Evolutionary conservation across 2,888 invertebrate genomes (phyloP), one percentile per base, ranked within the genome.

Genomic region (Archips xylosteana): DNA sequence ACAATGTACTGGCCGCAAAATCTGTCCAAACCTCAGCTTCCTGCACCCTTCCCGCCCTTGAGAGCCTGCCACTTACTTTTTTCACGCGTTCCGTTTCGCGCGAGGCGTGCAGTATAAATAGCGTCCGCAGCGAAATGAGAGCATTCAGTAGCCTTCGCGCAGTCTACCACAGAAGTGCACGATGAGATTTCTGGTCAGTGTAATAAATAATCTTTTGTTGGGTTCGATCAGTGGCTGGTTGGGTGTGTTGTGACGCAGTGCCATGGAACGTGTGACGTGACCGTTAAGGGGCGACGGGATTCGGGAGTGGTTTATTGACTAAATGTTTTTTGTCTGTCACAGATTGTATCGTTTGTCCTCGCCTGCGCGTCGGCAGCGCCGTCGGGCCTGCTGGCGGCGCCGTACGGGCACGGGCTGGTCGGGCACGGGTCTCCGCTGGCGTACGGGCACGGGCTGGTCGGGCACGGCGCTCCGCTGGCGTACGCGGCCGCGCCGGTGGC

Each of bases 131-230:
- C 77, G 76, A 79, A 85, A 84, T 85, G 87, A 78, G 77, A 75
- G 76, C 79, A 84, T 86, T 90, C 92, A 93, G 92, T 92, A 92
- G 91, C 87, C 89, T 85, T 89, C 90, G 77, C 79, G 79, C 82
- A 81, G 82, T 83, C 85, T 81, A 78, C 69, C 68, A 69, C 68
- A 70, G 74, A 74, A 74, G 74, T 74, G 81, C 89, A 89, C 83
- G 88, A 93, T 93, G 92, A 89, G 90, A 92, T 88, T 92, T 87
- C 92, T 93, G 92, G 92, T 93, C 79, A 89, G 92, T 92, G 71
- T 64, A 60, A 67, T 75, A 80, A 74, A 45, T n/a, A 34, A 57
- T 62, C 57, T 57, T 45, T 32, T 60, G 15, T 61, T 15, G 4
- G 5, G 57, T 70, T 59, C 47, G 49, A 69, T 69, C 15, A 36